Evolutionary conservation across 2,113 vertebrate species (phyloP).

Genomic region (Paradoxurus hermaphroditus): DNA sequence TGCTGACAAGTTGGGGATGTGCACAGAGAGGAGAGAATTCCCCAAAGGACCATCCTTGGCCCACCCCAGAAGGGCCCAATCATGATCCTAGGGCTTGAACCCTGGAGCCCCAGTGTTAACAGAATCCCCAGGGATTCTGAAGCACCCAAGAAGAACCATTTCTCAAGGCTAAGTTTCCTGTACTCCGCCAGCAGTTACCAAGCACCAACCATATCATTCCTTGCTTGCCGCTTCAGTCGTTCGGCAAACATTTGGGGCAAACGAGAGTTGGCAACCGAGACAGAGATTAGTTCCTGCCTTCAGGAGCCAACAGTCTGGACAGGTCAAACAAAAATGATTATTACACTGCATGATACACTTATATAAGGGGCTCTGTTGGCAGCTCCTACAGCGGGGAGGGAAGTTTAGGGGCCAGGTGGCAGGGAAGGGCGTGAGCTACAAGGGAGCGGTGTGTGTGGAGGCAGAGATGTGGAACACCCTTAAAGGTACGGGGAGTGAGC

Average conservation of each 20-base stretch:
- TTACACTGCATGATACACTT: neutral
- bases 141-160: neutral
- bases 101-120: neutral
- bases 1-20: neutral
- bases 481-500: neutral
- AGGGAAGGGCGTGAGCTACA: neutral
- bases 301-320: neutral
- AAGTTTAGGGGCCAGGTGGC: neutral
- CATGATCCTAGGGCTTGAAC: accelerated
- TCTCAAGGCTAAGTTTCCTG: neutral
- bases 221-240: neutral
- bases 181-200: neutral
- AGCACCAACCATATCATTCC: neutral
- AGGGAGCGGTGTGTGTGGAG: neutral
- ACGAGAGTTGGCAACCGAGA: neutral
- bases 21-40: neutral
- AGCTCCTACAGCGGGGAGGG: too few species aligned
- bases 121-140: neutral
- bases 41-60: neutral
- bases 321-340: neutral
- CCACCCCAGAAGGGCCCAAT: neutral
- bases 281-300: neutral
- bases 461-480: neutral
- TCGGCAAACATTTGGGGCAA: neutral
- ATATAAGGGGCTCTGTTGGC: neutral